Evolutionary conservation across 2,113 vertebrate species (phyloP).

Genomic region (Thalassarche chlororhynchos): DNA sequence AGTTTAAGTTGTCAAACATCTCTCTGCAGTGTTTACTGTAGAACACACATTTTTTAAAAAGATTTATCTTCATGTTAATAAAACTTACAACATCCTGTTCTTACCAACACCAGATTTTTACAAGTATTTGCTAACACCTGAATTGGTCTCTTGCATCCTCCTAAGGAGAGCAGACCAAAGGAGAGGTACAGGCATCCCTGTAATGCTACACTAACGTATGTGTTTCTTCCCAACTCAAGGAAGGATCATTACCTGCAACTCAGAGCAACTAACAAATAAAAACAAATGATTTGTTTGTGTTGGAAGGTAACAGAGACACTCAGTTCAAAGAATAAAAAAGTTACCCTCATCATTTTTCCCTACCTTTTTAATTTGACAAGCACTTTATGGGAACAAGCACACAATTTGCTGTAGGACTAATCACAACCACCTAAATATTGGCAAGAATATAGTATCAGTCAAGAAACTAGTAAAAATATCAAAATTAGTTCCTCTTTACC

Average conservation of each 20-base stretch:
- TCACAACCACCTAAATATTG: background rate
- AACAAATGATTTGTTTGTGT: accelerated
- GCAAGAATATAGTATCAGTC: background rate
- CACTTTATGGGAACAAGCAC: background rate
- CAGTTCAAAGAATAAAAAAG: background rate
- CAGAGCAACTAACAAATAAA: background rate
- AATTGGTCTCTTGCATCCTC: background rate
- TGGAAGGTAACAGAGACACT: background rate
- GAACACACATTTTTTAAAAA: background rate
- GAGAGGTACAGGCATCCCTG: background rate
- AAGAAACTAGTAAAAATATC: background rate
- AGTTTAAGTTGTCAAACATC: background rate
- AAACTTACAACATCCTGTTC: background rate
- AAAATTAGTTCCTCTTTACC: background rate
- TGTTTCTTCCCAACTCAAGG: background rate
- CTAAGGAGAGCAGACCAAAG: background rate
- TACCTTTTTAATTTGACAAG: background rate
- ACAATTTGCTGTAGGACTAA: background rate
- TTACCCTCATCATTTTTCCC: background rate
- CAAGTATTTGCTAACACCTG: background rate
- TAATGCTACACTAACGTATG: background rate
- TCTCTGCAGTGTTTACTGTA: background rate
- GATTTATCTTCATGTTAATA: background rate
- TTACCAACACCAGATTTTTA: background rate
- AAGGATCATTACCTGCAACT: background rate